phyloP scores from a whole-genome alignment of 2,888 invertebrate genomes.

The Stenichneumon culpator region DNA sequence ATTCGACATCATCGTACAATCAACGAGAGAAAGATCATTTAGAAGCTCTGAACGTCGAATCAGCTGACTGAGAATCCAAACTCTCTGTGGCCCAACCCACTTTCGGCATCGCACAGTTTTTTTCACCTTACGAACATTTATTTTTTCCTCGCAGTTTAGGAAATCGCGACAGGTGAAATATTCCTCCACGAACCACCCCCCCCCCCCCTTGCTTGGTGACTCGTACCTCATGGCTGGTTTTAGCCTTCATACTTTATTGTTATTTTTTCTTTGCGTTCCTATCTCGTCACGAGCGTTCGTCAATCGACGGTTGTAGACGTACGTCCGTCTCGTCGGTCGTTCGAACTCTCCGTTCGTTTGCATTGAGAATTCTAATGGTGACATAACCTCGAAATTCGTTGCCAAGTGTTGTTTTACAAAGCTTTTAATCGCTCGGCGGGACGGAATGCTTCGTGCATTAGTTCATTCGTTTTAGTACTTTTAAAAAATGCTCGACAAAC shows the following conservation, averaged over 20 bases:
- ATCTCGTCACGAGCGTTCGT: background rate
- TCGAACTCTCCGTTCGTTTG: background rate
- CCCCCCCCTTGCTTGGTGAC: background rate
- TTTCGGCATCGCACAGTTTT: conserved; percentile 41
- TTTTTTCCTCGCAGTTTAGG: conserved; percentile 2
- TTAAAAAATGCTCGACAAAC: background rate
- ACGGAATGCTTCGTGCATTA: background rate
- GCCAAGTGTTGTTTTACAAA: background rate
- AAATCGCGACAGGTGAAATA: conserved; percentile 41
- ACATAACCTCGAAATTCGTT: conserved; percentile 6
- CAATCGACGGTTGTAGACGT: background rate
- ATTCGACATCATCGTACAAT: background rate
- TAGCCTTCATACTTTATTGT: conserved; percentile 5
- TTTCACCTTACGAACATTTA: background rate
- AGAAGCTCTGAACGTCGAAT: conserved; percentile 24
- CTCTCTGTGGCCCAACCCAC: conserved; percentile 60
- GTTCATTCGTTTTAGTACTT: background rate
- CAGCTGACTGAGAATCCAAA: conserved; percentile 56
- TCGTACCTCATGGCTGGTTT: conserved; percentile 5
- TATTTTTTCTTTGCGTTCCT: background rate
- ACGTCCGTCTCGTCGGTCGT: background rate
- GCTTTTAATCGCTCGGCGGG: background rate
- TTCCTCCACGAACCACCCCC: background rate
- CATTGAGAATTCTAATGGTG: background rate
- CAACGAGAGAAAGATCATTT: conserved; percentile 7